Conservation (phyloP, 2,797 vertebrate genomes). For the Cirrhinus mrigala region DNA sequence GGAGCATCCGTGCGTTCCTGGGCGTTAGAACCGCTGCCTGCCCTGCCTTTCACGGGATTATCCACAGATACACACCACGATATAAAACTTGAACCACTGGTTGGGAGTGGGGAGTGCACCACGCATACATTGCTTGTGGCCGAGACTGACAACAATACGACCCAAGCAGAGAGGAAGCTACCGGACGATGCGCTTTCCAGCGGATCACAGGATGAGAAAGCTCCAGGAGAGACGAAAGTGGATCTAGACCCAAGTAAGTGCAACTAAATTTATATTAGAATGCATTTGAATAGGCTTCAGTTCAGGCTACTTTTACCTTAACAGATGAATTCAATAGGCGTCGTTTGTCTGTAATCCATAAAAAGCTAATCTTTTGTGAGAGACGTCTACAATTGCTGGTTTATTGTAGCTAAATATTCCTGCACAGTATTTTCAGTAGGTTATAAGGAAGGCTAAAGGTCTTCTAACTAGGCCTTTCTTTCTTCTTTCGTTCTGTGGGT, state of each 20-base stretch:
- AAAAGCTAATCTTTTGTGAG: not conserved
- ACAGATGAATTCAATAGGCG: too few species aligned
- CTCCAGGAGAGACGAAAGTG: slow-evolving; percentile 81
- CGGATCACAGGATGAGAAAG: slow-evolving; percentile 83
- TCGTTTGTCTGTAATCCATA: not conserved
- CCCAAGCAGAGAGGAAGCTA: slow-evolving; percentile 86
- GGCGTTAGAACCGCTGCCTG: slow-evolving; percentile 91
- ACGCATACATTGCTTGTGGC: slow-evolving; percentile 92
- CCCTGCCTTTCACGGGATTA: slow-evolving; percentile 93
- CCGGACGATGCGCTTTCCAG: slow-evolving; percentile 83
- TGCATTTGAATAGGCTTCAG: not conserved
- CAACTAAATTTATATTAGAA: slow-evolving; percentile 10
- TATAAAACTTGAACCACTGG: slow-evolving; percentile 93
- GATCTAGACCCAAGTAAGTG: slow-evolving; percentile 91
- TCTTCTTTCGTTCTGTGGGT: slow-evolving; percentile 1
- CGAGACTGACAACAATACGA: slow-evolving; percentile 88
- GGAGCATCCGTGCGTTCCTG: slow-evolving; percentile 96
- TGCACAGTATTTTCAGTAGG: not conserved
- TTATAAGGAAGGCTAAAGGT: not conserved
- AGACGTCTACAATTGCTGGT: not conserved
- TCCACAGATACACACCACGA: slow-evolving; percentile 91
- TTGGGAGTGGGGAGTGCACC: slow-evolving; percentile 90
- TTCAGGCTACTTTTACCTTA: not conserved
- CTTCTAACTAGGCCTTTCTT: slow-evolving; percentile 6
- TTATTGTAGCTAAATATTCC: not conserved